Base-by-base conservation (phyloP, 1,140 invertebrate species). In the Eurosta solidaginis region DNA sequence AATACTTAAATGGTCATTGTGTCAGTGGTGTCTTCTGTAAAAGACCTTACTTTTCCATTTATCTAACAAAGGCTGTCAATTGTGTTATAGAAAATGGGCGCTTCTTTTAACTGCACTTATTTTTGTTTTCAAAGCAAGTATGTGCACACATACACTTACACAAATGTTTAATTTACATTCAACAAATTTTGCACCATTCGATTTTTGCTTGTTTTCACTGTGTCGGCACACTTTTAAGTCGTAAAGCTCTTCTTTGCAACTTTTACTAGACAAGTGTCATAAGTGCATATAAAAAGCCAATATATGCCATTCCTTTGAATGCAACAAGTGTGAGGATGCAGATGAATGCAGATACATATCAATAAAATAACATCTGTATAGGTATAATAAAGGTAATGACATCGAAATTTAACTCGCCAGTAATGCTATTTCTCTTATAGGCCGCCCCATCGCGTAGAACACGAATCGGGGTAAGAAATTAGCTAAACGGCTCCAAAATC, bases 1-100 rank as follows among this genome's bases (percentile, higher is more conserved):
- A n/a, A n/a, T n/a, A n/a, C n/a, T n/a, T n/a, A 68, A 68, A 40
- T 68, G 59, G 59, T 68, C 59, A 68, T 4, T 40, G 59, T 36
- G 59, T 36, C 59, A 68, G 59, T 68, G 14, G 59, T 68, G 33
- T 22, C 59, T 68, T 68, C 33, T 36, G 59, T n/a, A 68, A 40
- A n/a, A 68, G 59, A 3, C 33, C 33, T 40, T 6, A 40, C 9
- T 68, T 36, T 40, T 68, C 27, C 54, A n/a, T 42, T 40, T 27
- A 42, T 7, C 59, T 42, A 20, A 68, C 22, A 68, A 68, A 68
- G 59, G 7, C 59, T n/a, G 29, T 20, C 59, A 42, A 68, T 68
- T 68, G 59, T 68, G 4, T 40, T 40, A 7, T n/a, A 33, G 6
- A 3, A n/a, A 68, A 68, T n/a, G 9, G n/a, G n/a, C n/a, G n/a